Evolutionary conservation across 2,888 invertebrate species (phyloP), one percentile per base, ranked within the genome.

Genomic region (Temnothorax unifasciatus): DNA sequence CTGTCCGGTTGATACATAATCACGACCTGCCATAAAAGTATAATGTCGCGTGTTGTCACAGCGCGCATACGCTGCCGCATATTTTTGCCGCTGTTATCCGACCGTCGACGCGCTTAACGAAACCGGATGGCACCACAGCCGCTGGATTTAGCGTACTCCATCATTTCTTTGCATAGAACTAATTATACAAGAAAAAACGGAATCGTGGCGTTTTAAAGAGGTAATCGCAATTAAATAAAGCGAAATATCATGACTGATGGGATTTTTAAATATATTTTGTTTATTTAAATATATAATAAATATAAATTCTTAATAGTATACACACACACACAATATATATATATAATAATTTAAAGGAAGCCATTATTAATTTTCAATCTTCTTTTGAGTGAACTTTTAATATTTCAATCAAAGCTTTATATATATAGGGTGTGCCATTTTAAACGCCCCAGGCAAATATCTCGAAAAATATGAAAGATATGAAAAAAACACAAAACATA

Each of bases 1-100:
- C 89, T 89, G 89, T 88, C 88, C 82, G 87, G 87, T 89, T 88
- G 90, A 91, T 90, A 90, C 90, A 90, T 90, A 90, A 90, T 90
- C 90, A 89, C 90, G 87, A 85, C 83, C 86, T 83, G 85, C 88
- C 85, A 83, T 90, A 90, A 90, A 90, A 90, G 90, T 90, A 81
- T 90, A 90, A 90, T 84, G 87, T 82, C 66, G 61, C 75, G 54
- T 82, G 86, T 84, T 82, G 89, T 85, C 77, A 59, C 77, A 64
- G 61, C 75, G 54, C 50, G 47, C 38, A 63, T n/a, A 64, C 47
- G 34, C 41, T 38, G 52, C 66, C 64, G 82, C 84, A 83, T 88
- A 85, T 87, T 88, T 88, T 85, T 84, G 44, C 81, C 77, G 87
- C 81, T 81, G 87, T 87, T 86, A 86, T 52, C 57, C 44, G 11